These are phyloP conservation scores for Tachysurus fulvidraco DNA, from an alignment of 2,113 vertebrate species.

Conservation along the genomic window DNA sequence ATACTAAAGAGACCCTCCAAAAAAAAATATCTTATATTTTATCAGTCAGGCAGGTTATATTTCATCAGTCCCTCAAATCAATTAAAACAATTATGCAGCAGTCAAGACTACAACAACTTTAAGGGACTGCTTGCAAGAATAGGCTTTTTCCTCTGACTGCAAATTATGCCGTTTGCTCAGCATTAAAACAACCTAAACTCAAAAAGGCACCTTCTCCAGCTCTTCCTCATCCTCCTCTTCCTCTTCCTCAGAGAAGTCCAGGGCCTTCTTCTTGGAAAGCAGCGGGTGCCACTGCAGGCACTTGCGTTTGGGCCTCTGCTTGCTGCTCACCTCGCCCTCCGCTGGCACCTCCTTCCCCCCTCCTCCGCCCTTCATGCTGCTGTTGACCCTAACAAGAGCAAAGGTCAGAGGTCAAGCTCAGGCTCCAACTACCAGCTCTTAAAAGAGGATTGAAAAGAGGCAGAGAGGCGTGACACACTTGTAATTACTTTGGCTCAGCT, in stretches of 20 bases:
- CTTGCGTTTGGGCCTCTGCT: conserved; percentile 90
- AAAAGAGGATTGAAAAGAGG: conserved; percentile 23
- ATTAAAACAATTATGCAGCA: neutral
- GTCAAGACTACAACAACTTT: neutral
- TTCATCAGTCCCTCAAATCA: neutral
- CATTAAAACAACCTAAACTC: neutral
- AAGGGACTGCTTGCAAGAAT: neutral
- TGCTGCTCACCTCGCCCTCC: conserved; percentile 86
- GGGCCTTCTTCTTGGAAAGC: conserved; percentile 93
- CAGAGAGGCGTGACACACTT: conserved; percentile 11
- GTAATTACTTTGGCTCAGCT: conserved; percentile 22
- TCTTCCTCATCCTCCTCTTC: conserved; percentile 97
- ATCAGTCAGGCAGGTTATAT: neutral
- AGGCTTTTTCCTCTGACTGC: neutral
- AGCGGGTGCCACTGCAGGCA: conserved; percentile 99
- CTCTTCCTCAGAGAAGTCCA: conserved; percentile 96
- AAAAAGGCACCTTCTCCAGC: conserved; percentile 82
- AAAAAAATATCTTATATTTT: too few relatives aligned
- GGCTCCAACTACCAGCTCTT: neutral
- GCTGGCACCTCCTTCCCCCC: conserved; percentile 87
- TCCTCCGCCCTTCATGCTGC: conserved; percentile 96
- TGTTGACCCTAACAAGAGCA: conserved; percentile 76
- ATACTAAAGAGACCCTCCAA: neutral
- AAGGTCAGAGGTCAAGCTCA: conserved; percentile 41
- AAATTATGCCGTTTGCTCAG: neutral